A percentile compares a stretch with the other conserved stretches of the same genome.
These are phyloP conservation scores for Orestias chungarensis DNA, from an alignment of 2,797 vertebrate genomes.

Conservation along the genomic window DNA sequence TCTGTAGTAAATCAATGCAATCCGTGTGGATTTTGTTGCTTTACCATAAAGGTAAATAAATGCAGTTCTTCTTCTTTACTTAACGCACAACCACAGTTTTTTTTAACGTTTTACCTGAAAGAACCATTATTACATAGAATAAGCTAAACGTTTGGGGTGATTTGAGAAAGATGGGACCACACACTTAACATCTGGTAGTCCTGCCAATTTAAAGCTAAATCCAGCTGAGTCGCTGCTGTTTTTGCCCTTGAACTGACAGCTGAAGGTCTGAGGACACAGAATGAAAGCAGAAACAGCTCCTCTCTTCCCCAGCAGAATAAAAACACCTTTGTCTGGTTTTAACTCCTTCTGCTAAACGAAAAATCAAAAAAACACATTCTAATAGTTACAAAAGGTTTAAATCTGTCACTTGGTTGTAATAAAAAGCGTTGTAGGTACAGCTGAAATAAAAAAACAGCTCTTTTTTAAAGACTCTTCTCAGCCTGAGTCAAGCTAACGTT, in stretches of 20 bases:
- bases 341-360: constrained; percentile 3
- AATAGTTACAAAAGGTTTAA: not conserved
- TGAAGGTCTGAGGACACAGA: not conserved
- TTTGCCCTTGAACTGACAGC: constrained; percentile 36
- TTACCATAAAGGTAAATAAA: no score
- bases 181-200: not conserved
- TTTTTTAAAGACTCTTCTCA: not conserved
- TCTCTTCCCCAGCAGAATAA: not conserved
- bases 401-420: not conserved
- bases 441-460: rapidly evolving
- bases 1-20: no score
- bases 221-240: not conserved
- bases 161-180: not conserved
- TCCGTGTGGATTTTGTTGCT: no score
- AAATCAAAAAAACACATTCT: not conserved
- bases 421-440: not conserved
- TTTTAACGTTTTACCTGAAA: not conserved
- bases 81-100: not conserved
- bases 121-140: not conserved
- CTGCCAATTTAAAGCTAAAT: constrained; percentile 3
- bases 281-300: not conserved
- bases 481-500: constrained; percentile 25
- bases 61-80: no score
- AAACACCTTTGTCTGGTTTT: constrained; percentile 15
- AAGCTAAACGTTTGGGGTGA: not conserved